These are phyloP conservation scores for Papilio glaucus DNA, from an alignment of 1,140 invertebrate species.

Conservation along the genomic window DNA sequence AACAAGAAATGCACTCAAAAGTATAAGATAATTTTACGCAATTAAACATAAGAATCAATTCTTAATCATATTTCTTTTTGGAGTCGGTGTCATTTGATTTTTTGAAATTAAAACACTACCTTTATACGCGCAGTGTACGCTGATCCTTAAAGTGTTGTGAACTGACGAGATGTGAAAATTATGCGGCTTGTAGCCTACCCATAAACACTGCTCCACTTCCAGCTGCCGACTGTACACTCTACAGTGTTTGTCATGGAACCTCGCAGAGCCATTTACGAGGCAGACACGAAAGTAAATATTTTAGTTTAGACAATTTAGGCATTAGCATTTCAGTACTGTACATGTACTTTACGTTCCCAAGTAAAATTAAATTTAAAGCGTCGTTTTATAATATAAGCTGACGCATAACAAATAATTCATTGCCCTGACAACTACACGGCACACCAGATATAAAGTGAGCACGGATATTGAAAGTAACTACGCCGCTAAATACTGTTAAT, in stretches of 20 bases:
- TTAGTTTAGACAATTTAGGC: not conserved
- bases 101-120: slow-evolving; percentile 26
- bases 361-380: too few relatives aligned
- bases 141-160: slow-evolving; percentile 42
- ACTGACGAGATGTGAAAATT: slow-evolving; percentile 62
- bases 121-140: slow-evolving; percentile 32
- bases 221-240: slow-evolving; percentile 21
- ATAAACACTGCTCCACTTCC: slow-evolving; percentile 49
- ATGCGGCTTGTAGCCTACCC: slow-evolving; percentile 53
- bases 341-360: not conserved
- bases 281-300: not conserved
- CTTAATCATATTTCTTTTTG: too few relatives aligned
- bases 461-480: too few relatives aligned
- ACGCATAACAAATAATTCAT: too few relatives aligned
- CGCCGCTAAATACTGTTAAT: too few relatives aligned
- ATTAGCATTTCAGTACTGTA: not conserved
- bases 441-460: too few relatives aligned
- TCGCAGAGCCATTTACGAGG: slow-evolving; percentile 35
- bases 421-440: too few relatives aligned
- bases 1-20: too few relatives aligned
- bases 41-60: too few relatives aligned
- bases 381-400: too few relatives aligned
- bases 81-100: too few relatives aligned
- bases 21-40: too few relatives aligned
- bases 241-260: slow-evolving; percentile 33